These are phyloP conservation scores for Linyphia triangularis DNA, from an alignment of 2,888 invertebrate species.

Conservation along the genomic window DNA sequence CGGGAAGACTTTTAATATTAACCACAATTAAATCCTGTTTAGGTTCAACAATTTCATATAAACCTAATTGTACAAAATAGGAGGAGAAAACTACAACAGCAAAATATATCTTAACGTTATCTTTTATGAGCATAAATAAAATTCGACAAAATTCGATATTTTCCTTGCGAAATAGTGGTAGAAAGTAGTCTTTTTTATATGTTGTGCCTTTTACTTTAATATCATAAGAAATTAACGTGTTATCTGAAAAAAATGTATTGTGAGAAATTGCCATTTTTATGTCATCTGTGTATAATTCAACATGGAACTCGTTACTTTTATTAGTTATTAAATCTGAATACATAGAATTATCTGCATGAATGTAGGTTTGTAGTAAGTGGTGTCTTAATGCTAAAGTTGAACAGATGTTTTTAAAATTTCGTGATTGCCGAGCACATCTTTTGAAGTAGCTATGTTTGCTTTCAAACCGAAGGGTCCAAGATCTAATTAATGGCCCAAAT, in stretches of 20 bases:
- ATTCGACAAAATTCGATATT: background rate
- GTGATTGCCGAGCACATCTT: constrained; percentile 27
- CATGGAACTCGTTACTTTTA: background rate
- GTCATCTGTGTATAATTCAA: background rate
- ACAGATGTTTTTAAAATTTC: constrained; percentile 43
- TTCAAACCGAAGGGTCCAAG: constrained; percentile 46
- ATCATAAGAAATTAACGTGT: background rate
- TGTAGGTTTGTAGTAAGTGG: background rate
- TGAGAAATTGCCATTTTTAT: background rate
- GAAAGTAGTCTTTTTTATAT: background rate
- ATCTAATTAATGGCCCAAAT: constrained; percentile 50
- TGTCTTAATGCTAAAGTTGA: constrained; percentile 23
- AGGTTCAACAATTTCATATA: background rate
- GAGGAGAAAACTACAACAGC: background rate
- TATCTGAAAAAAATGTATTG: background rate
- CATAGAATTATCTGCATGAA: background rate
- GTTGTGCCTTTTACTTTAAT: background rate
- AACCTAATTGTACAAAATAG: background rate
- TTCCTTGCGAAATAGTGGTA: background rate
- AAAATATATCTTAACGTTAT: background rate
- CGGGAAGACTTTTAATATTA: background rate
- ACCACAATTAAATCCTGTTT: background rate
- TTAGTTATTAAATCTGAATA: background rate
- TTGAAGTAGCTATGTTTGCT: constrained; percentile 50
- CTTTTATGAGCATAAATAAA: background rate